A percentile compares a stretch with the other conserved stretches of the same genome.
phyloP scores from a whole-genome alignment of 2,888 invertebrate species.

The Entomobrya proxima region DNA sequence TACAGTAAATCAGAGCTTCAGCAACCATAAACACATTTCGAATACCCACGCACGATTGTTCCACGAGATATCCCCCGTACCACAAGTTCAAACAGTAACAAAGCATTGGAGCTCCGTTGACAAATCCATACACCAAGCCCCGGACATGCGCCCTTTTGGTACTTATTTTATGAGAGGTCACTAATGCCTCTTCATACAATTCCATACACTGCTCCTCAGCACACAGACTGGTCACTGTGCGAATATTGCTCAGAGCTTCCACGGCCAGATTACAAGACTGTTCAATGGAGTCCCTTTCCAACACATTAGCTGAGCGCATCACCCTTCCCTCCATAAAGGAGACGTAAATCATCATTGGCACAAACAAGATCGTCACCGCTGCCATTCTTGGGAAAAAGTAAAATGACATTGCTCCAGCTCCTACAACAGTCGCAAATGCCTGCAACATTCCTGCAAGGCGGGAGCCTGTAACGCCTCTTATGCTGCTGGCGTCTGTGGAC shows the following conservation, averaged over 20 bases:
- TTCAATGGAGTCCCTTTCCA: conserved; percentile 83
- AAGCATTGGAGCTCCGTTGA: conserved; percentile 84
- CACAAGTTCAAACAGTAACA: conserved; percentile 85
- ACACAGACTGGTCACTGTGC: conserved; percentile 84
- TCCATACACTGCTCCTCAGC: conserved; percentile 82
- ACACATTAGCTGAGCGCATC: conserved; percentile 81
- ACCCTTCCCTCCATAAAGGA: conserved; percentile 76
- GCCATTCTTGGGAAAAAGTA: conserved; percentile 76
- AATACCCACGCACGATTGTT: conserved; percentile 81
- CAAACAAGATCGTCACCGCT: conserved; percentile 76
- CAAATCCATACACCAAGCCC: conserved; percentile 84
- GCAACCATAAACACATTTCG: conserved; percentile 85
- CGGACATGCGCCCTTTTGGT: conserved; percentile 80
- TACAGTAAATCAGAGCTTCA: conserved; percentile 80
- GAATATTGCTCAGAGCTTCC: conserved; percentile 85
- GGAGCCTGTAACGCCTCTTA: conserved; percentile 81
- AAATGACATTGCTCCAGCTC: conserved; percentile 74
- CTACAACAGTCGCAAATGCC: conserved; percentile 75
- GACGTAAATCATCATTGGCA: conserved; percentile 76
- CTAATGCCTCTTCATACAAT: conserved; percentile 81
- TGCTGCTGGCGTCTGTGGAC: conserved; percentile 86
- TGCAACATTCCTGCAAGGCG: conserved; percentile 76
- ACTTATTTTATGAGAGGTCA: conserved; percentile 78
- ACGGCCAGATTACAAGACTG: conserved; percentile 83
- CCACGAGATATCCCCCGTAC: conserved; percentile 85